Evolutionary conservation across 2,888 invertebrate species (phyloP), one percentile per base, ranked within the genome.

Genomic region (Iselma pallidipennis): DNA sequence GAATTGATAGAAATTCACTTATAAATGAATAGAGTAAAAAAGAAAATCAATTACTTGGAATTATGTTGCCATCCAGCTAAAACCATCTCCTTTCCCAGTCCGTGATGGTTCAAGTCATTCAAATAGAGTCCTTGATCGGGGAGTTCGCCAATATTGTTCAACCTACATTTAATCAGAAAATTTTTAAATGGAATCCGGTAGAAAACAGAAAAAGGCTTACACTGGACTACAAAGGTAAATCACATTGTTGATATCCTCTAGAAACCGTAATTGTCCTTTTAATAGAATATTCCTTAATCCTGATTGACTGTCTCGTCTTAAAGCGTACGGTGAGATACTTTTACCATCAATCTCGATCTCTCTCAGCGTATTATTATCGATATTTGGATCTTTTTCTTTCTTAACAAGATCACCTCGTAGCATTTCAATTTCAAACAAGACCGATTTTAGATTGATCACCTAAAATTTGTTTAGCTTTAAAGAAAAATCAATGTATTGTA

Each of bases 141-240:
- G 37, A 96, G 83, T 75, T 96, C 95, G 66, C 92, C 92, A 25
- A 95, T 83, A 76, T 91, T 91, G 77, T 93, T 94, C 60, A 95
- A 90, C 54, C 91, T 92, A 78, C 10, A 80, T 82, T 63, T 48
- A 57, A 67, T 45, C 45, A n/a, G n/a, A n/a, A n/a, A n/a, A n/a
- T n/a, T n/a, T n/a, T n/a, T n/a, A n/a, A 53, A 4, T 51, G 2
- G 4, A 51, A 3, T 28, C 25, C 9, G 10, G 19, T 50, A 12
- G 50, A 14, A 26, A 16, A 21, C 4, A 37, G 21, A 53, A 33
- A 31, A 86, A n/a, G n/a, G n/a, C 90, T 87, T 81, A 95, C 91
- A 96, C 84, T 0, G 96, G 95, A 73, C 93, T 92, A 77, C 95
- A 95, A 1, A 96, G 84, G 76, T 93, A 96, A 58, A 94, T 90